Base-by-base conservation (phyloP, 2,797 vertebrate genomes). In the Pantherophis vulpinus region DNA sequence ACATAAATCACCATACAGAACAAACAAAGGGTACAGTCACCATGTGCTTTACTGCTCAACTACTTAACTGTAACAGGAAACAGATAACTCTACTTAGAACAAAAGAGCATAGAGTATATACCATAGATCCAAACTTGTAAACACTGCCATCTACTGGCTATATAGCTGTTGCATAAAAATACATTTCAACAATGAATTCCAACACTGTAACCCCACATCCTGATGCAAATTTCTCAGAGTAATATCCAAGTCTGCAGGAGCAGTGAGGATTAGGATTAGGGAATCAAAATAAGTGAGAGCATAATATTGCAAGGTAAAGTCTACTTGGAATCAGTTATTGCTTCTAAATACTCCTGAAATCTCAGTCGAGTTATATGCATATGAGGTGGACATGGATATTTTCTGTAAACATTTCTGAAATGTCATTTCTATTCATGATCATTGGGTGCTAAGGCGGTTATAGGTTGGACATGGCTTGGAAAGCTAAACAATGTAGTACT, bases 401-500 rank as follows among this genome's bases (percentile, higher is more conserved):
- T 79, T 79, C 18, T 42, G 42, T 79, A 79, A 74, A 74, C 70
- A 3, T 7, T 74, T 74, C 66, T 74, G 32, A 37, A 79, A 37
- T 79, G 70, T 79, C 18, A 79, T 79, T 79, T 79, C 70, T 79
- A 42, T 93, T 96, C 94, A 70, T 25, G 83, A 83, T 93, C 6
- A 0, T 47, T 90, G 51, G 89, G n/a, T 83, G 91, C 91, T 97
- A 95, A 97, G 94, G 92, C 96, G 96, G 94, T 96, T 96, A 96
- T 66, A 18, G 74, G 37, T 59, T 94, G 94, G 87, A 25, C 0
- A 0, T 0, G 37, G 95, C 94, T 96, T 96, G 94, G 91, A 63
- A 93, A 29, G 94, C 66, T 5, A 8, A 74, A 0, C 0, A 91
- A 91, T 60, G 56, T 55, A 27, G 2, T 58, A 91, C 93, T 97